Evolutionary conservation across 1,140 invertebrate genomes (phyloP).

Genomic region (Nebria ingens): DNA sequence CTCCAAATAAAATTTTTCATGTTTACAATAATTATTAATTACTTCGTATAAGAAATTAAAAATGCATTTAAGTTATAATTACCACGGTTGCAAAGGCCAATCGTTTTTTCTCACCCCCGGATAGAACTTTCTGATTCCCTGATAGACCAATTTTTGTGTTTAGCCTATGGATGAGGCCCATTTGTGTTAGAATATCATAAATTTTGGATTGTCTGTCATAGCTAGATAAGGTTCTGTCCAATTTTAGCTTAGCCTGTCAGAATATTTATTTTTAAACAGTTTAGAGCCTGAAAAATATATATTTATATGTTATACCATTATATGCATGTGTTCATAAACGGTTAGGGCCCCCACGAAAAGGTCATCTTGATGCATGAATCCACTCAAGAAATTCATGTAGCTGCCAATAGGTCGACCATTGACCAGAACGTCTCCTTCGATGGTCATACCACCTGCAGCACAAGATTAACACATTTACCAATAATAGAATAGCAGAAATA

Average conservation of each 20-base stretch:
- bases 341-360: constrained; percentile 80
- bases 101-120: constrained; percentile 88
- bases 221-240: constrained; percentile 53
- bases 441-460: constrained; percentile 47
- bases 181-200: constrained; percentile 54
- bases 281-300: background rate
- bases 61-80: constrained; percentile 15
- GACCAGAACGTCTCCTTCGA: constrained; percentile 65
- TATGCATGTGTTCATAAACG: constrained; percentile 78
- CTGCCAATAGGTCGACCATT: constrained; percentile 56
- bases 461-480: too few species aligned
- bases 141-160: constrained; percentile 66
- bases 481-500: constrained; percentile 10
- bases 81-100: constrained; percentile 90
- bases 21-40: too few species aligned
- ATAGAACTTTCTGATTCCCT: constrained; percentile 67
- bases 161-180: constrained; percentile 60
- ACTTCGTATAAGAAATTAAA: too few species aligned
- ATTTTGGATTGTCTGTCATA: constrained; percentile 54
- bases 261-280: too few species aligned
- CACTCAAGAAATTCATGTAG: constrained; percentile 72
- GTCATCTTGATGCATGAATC: constrained; percentile 92
- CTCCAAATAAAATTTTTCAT: too few species aligned
- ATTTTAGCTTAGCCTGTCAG: constrained; percentile 62
- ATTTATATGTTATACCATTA: constrained; percentile 57